phyloP scores from a whole-genome alignment of 2,888 invertebrate genomes.

The Pandemis corylana region DNA sequence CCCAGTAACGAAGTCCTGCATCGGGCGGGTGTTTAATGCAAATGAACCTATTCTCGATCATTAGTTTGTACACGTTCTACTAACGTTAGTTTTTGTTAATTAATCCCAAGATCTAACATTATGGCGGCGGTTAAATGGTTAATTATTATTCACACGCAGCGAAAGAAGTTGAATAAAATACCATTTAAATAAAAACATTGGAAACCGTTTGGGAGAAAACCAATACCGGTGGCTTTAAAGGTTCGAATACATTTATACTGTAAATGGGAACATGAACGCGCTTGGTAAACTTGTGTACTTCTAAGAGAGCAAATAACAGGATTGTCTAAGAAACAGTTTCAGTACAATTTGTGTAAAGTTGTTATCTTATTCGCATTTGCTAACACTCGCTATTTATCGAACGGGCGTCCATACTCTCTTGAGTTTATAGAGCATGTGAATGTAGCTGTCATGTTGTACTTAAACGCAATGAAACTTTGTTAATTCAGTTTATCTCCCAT shows the following conservation, averaged over 20 bases:
- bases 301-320: slow-evolving; percentile 32
- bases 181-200: slow-evolving; percentile 45
- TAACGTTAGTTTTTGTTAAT: slow-evolving; percentile 82
- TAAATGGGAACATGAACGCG: slow-evolving; percentile 28
- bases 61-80: slow-evolving; percentile 80
- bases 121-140: slow-evolving; percentile 56
- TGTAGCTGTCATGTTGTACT: slow-evolving; percentile 24
- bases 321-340: slow-evolving; percentile 43
- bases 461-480: slow-evolving; percentile 11
- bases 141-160: slow-evolving; percentile 72
- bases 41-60: slow-evolving; percentile 82
- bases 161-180: slow-evolving; percentile 49
- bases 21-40: slow-evolving; percentile 81
- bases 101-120: slow-evolving; percentile 72
- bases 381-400: slow-evolving; percentile 39
- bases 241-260: slow-evolving; percentile 13
- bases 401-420: slow-evolving; percentile 11
- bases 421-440: slow-evolving; percentile 26
- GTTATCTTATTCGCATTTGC: slow-evolving; percentile 45
- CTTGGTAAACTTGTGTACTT: slow-evolving; percentile 16
- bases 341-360: slow-evolving; percentile 46
- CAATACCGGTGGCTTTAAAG: slow-evolving; percentile 35
- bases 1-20: slow-evolving; percentile 79
- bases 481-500: neutral
- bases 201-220: slow-evolving; percentile 29